Evolutionary conservation across 2,113 vertebrate species (phyloP), one percentile per base, ranked within the genome.

Genomic region (Seriola aureovittata): DNA sequence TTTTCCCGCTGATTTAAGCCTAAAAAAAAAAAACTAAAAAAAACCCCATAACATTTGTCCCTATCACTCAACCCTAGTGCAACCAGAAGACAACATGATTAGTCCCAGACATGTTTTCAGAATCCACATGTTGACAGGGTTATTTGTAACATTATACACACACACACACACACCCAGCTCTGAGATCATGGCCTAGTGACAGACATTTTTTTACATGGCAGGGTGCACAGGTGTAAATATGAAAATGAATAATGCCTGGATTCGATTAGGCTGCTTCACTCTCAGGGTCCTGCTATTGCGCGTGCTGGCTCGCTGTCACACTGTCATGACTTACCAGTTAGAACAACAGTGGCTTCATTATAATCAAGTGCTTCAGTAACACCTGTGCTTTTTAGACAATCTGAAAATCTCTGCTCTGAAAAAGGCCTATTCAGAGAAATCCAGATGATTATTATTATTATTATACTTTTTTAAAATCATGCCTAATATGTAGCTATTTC

Each of bases 251-350:
- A 40, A 59, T 11, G 19, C 32, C 38, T 66, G 19, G 48, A 60
- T 69, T 63, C 36, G 3, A 29, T 76, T 71, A 13, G 50, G 57
- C 63, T 48, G 36, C 65, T 66, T 81, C 25, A 23, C 40, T 62
- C 78, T 79, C 36, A 57, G 46, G 42, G 17, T 62, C 19, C 16
- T 29, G 29, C 17, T 67, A 42, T 44, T 75, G 17, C 48, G 21
- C 9, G 19, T 25, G 8, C 23, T 54, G 50, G 34, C 44, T 57
- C 25, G n/a, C 46, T 69, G 46, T 58, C 52, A 29, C 11, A 29
- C 46, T 69, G 29, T 58, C 44, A 29, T 7, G 64, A 58, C 13
- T 64, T 52, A 63, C 55, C 42, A 23, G n/a, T 17, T 44, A 42
- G 21, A 65, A 14, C 14, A 65, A 7, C 21, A 44, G 25, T 23